These are phyloP conservation scores for Cyclophora albipunctata DNA, from an alignment of 2,888 invertebrate species.

Conservation along the genomic window DNA sequence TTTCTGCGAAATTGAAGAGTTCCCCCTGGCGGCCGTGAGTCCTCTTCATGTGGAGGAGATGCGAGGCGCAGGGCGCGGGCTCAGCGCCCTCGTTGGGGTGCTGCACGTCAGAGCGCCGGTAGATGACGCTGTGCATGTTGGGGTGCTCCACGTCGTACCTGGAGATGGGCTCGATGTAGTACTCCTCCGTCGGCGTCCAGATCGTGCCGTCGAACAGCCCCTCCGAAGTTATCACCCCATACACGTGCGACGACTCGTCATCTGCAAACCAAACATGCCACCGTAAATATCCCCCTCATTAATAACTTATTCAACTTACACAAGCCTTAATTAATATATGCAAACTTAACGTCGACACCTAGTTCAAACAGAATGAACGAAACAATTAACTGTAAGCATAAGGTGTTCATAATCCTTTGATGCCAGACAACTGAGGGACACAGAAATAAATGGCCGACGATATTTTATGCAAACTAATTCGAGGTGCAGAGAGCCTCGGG, in stretches of 20 bases:
- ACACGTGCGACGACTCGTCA: constrained; percentile 87
- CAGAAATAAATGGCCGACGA: constrained; percentile 54
- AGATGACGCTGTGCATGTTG: constrained; percentile 87
- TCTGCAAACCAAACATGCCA: constrained; percentile 66
- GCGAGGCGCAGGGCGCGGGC: constrained; percentile 75
- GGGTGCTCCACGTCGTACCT: constrained; percentile 77
- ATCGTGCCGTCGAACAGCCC: constrained; percentile 94
- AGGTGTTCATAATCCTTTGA: constrained; percentile 37
- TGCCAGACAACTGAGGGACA: constrained; percentile 38
- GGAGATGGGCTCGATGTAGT: constrained; percentile 87
- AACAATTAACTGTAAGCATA: constrained; percentile 21
- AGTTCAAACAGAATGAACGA: too few relatives aligned
- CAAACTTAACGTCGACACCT: neutral
- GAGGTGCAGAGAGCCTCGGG: constrained; percentile 64
- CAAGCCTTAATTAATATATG: neutral
- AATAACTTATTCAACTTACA: neutral
- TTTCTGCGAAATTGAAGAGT: constrained; percentile 57
- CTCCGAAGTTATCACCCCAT: constrained; percentile 89
- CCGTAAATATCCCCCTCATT: constrained; percentile 21
- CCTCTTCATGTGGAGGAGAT: constrained; percentile 72
- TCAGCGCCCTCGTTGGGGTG: constrained; percentile 53
- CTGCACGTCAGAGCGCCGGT: constrained; percentile 85
- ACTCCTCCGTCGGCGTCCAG: constrained; percentile 84
- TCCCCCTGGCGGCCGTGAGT: constrained; percentile 50
- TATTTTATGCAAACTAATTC: constrained; percentile 70